Conservation (phyloP, 2,797 vertebrate species). For the Enteromius fasciolatus region DNA sequence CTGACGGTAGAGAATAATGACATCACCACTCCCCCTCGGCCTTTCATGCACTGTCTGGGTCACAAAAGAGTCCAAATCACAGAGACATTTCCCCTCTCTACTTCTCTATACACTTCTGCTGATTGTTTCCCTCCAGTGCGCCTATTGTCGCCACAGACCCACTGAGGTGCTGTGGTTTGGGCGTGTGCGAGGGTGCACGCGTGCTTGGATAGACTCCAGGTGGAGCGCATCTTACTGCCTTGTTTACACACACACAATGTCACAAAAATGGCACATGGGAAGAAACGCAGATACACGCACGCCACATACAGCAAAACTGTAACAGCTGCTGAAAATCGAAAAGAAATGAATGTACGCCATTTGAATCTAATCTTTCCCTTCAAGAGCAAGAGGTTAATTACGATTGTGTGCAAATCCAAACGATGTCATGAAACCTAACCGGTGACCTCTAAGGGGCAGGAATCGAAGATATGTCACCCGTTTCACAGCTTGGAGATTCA, state of each 20-base stretch:
- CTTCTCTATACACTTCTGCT: constrained; percentile 28
- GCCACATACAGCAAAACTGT: not conserved
- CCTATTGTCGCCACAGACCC: constrained; percentile 52
- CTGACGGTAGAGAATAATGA: constrained; percentile 62
- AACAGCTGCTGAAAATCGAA: constrained; percentile 50
- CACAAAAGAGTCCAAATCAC: constrained; percentile 60
- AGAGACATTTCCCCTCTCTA: constrained; percentile 54
- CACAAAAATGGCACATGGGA: constrained; percentile 48
- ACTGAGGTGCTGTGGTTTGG: constrained; percentile 39
- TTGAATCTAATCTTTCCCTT: constrained; percentile 21
- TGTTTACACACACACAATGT: constrained; percentile 63
- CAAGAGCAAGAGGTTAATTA: constrained; percentile 39
- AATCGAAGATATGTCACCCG: constrained; percentile 47
- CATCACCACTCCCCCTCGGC: constrained; percentile 52
- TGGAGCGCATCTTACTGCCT: constrained; percentile 58
- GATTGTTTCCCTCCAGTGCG: constrained; percentile 52
- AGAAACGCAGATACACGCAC: constrained; percentile 30
- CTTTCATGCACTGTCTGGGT: constrained; percentile 52
- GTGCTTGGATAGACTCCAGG: constrained; percentile 60
- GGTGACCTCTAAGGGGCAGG: constrained; percentile 1
- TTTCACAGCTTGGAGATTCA: constrained; percentile 41
- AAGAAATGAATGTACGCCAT: not conserved
- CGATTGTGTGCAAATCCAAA: constrained; percentile 26
- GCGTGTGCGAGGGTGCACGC: constrained; percentile 5
- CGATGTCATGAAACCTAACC: constrained; percentile 20